Base-by-base conservation (phyloP, 1,140 invertebrate species). In the Bombus pyrosoma region DNA sequence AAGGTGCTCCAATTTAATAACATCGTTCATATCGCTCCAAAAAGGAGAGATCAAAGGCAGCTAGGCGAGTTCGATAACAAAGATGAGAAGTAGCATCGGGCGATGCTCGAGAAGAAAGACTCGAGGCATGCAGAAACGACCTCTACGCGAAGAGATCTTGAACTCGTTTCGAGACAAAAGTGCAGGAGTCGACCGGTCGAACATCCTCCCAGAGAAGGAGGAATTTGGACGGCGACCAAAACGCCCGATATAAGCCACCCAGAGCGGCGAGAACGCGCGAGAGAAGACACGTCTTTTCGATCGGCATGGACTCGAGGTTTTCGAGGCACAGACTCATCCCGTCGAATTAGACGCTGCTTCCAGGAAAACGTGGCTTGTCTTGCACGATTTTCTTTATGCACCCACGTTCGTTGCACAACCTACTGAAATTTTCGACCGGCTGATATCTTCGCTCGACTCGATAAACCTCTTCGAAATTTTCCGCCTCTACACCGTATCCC, bases 141-240 rank as follows among this genome's bases (percentile, higher is more conserved):
- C 82, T 87, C 69, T 62, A 78, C 76, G 81, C 37, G 82, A 79
- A 34, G 78, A 87, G 86, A 86, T 87, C 86, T 87, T 86, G 86
- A 87, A 87, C 86, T 86, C 86, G 77, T 87, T 87, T 85, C 76
- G 75, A 75, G 68, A 87, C 47, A 85, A 86, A 87, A 87, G 86
- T 81, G 75, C 72, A 75, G 32, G 64, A 73, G 71, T 72, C 86
- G 86, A 78, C 59, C 75, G 77, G 76, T 86, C 86, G 84, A 76
- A 78, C 43, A 78, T 87, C 83, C 71, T 87, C 59, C 66, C 32
- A 22, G 73, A 34, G 68, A 86, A 68, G 62, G 82, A 86, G 85
- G 74, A 86, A 88, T 86, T 88, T 88, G 87, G 87, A 86, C 85
- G 85, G 10, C 79, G 84, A 86, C 87, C 87, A 88, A 88, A 62